phyloP scores from a whole-genome alignment of 2,888 invertebrate genomes.

The Chrysomela aeneicollis region DNA sequence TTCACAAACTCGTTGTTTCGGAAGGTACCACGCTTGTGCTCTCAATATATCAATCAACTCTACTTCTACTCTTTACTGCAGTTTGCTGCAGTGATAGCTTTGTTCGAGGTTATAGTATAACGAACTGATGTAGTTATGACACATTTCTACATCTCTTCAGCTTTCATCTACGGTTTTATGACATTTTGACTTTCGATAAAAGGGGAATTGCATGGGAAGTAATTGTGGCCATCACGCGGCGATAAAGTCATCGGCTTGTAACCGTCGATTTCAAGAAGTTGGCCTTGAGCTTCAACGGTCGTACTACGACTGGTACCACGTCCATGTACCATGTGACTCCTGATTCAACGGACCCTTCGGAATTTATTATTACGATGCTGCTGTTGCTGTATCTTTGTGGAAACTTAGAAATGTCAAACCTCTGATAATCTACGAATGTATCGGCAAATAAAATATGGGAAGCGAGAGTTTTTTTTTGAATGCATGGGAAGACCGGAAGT shows the following conservation, averaged over 20 bases:
- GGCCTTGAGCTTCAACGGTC: conserved; percentile 29
- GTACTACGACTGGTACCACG: conserved; percentile 22
- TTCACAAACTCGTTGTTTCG: no score
- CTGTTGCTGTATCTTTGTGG: background rate
- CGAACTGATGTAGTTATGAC: no score
- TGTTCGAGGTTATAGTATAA: no score
- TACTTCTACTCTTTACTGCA: no score
- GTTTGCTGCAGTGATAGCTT: no score
- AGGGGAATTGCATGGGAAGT: background rate
- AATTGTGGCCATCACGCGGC: background rate
- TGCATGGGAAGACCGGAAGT: no score
- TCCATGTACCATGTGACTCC: background rate
- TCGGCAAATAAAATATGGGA: no score
- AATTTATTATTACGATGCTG: background rate
- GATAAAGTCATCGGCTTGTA: conserved; percentile 3
- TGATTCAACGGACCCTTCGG: conserved; percentile 4
- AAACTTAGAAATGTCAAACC: background rate
- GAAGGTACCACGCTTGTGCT: no score
- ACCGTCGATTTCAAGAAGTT: conserved; percentile 22
- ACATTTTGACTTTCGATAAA: background rate
- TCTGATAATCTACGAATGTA: background rate
- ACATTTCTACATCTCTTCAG: no score
- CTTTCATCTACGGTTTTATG: no score
- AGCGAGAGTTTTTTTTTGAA: no score
- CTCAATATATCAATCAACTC: no score